Base-by-base conservation (phyloP, 1,140 invertebrate species). In the Zaprionus lachaisei region DNA sequence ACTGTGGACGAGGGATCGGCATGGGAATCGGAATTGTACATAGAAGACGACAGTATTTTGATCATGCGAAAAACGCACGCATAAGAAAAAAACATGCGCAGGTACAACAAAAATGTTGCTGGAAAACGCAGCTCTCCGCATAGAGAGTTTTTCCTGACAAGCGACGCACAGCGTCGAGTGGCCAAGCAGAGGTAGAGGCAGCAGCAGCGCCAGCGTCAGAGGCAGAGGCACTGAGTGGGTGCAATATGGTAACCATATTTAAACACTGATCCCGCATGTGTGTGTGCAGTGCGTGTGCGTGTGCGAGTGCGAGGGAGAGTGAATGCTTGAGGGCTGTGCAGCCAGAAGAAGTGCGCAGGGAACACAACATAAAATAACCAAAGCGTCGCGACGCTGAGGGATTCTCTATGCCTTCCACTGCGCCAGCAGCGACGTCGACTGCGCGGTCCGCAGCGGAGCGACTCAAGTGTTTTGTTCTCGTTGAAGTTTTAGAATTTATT, bases 401-500 rank as follows among this genome's bases (percentile, higher is more conserved):
- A 87, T 89, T 89, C 84, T 87, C 81, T 83, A 81, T 72, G 79
- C 55, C 69, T 41, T 41, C 75, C 64, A 54, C 60, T 67, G 62
- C 54, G 62, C 28, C 51, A 49, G 31, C 54, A 66, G 17, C 44
- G 64, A 28, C 65, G 57, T 7, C 62, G 75, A 72, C 68, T 51
- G 20, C 60, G 65, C 55, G 55, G 62, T 47, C 49, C 24, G 54
- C 54, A 54, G 77, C 68, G 24, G 68, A 38, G n/a, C 47, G 11
- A 26, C 47, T 83, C 79, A 78, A 90, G 76, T 90, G 79, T 90
- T 89, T 85, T 85, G 81, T 90, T 89, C 85, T 85, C 77, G 84
- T 80, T 81, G 91, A 73, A 91, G 91, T 92, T 92, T 81, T 92
- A 85, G 83, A 92, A 91, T 89, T 92, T 92, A 92, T 92, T 92